Base-by-base conservation (phyloP, 1,140 invertebrate species). In the Pissodes strobi region DNA sequence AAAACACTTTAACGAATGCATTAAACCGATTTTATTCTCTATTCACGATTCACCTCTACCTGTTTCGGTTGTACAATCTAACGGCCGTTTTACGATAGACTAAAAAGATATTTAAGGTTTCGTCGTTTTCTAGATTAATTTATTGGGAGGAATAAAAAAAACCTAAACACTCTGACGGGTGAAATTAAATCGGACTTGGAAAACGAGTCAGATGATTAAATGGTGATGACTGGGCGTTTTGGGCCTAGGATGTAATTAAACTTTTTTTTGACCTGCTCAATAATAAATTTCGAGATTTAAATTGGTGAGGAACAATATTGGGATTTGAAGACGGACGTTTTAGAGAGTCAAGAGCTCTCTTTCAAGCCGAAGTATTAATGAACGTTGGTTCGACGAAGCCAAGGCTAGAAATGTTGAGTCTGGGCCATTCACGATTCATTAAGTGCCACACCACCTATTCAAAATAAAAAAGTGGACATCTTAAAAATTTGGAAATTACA, bases 81-180 rank as follows among this genome's bases (percentile, higher is more conserved):
- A 45, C 41, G 18, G 25, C 46, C 19, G 19, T 49, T 49, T 49
- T 49, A 49, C 17, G 22, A 25, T 18, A 6, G 22, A 9, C 18
- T 1, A 37, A 48, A 49, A 49, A 21, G 18, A 18, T 21, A 21
- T 49, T 49, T 49, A 49, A 49, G 25, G n/a, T 49, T 21, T 22
- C 46, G 18, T 15, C 18, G 2, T 5, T 49, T 49, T 49, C 19
- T 22, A 49, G 46, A 25, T 22, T 49, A 49, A 49, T 49, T 49
- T 49, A 49, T 49, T 23, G 9, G 46, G 46, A 9, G 9, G 22
- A 18, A 23, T 49, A 22, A 49, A 49, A 49, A 43, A 49, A 49
- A 19, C 46, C 25, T 49, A 49, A 49, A 53, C 51, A 37, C 25
- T 53, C 9, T 53, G 51, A 53, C 51, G 30, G 51, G 51, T 53